A percentile compares a stretch with the other conserved stretches of the same genome.
These are phyloP conservation scores for Ariopsis seemanni DNA, from an alignment of 2,113 vertebrate genomes.

Conservation along the genomic window DNA sequence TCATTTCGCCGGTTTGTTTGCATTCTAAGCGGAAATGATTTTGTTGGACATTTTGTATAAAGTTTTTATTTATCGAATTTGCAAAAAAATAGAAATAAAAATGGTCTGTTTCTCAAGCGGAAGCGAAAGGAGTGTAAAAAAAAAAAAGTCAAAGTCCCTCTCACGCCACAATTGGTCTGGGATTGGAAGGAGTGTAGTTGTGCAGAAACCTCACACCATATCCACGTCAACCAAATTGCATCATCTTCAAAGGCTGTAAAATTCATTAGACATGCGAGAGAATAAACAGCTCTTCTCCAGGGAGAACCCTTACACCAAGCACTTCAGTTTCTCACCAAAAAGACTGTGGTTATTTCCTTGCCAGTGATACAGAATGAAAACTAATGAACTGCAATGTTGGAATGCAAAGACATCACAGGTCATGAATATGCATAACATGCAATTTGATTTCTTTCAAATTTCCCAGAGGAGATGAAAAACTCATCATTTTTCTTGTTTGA, in stretches of 20 bases:
- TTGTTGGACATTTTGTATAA: no score
- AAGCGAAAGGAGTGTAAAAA: no score
- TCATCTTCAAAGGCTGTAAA: conserved; percentile 69
- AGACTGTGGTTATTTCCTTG: neutral
- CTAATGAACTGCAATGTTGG: neutral
- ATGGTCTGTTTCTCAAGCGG: no score
- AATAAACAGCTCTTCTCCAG: conserved; percentile 67
- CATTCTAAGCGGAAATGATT: no score
- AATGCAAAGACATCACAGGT: neutral
- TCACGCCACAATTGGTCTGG: no score
- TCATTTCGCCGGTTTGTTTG: no score
- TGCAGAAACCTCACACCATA: conserved; percentile 49
- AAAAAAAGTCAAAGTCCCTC: no score
- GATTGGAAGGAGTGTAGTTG: neutral
- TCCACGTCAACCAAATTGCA: conserved; percentile 62
- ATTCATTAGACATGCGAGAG: conserved; percentile 67
- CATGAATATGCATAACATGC: conserved; percentile 12
- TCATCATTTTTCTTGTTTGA: neutral
- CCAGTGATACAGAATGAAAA: neutral
- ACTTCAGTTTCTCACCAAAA: conserved; percentile 55
- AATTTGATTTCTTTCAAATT: neutral
- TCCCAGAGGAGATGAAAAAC: neutral
- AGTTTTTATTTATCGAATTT: no score
- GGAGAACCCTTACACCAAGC: conserved; percentile 59
- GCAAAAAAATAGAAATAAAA: no score